These are phyloP conservation scores for Tetragonula clypearis DNA, from an alignment of 1,140 invertebrate genomes.

Conservation along the genomic window DNA sequence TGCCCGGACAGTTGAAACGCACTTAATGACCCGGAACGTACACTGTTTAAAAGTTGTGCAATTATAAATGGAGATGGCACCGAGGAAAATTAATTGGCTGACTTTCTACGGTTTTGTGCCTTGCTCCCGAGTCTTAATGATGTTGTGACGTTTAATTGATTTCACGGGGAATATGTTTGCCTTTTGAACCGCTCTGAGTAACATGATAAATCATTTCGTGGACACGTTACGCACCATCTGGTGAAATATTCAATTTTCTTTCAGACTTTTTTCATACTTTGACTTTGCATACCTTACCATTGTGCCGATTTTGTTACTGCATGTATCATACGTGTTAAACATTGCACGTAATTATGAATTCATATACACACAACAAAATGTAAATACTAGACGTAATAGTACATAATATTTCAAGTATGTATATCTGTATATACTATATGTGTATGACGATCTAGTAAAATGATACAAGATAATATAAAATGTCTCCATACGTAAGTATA, in stretches of 20 bases:
- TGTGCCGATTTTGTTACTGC: too few species aligned
- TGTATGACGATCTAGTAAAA: too few species aligned
- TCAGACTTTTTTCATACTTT: too few species aligned
- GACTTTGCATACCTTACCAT: too few species aligned
- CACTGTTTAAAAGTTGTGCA: slow-evolving; percentile 22
- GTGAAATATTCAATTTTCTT: neutral
- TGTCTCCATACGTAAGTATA: too few species aligned
- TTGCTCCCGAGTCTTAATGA: slow-evolving; percentile 7
- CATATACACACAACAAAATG: too few species aligned
- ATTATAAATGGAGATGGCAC: slow-evolving; percentile 25
- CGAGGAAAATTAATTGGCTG: slow-evolving; percentile 7
- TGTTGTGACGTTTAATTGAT: slow-evolving; percentile 19
- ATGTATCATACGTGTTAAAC: too few species aligned
- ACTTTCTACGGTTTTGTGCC: slow-evolving; percentile 25
- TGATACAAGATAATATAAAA: too few species aligned
- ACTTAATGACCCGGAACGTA: slow-evolving; percentile 2
- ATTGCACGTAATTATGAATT: too few species aligned
- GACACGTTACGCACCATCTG: neutral
- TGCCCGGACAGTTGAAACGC: slow-evolving; percentile 1
- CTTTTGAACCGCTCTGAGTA: neutral
- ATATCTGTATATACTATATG: too few species aligned
- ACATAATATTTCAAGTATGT: too few species aligned
- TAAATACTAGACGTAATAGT: too few species aligned
- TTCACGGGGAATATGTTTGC: neutral
- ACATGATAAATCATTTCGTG: slow-evolving; percentile 11